These are phyloP conservation scores for Gymnopithys bicolor DNA, from an alignment of 2,797 vertebrate species.

Conservation along the genomic window DNA sequence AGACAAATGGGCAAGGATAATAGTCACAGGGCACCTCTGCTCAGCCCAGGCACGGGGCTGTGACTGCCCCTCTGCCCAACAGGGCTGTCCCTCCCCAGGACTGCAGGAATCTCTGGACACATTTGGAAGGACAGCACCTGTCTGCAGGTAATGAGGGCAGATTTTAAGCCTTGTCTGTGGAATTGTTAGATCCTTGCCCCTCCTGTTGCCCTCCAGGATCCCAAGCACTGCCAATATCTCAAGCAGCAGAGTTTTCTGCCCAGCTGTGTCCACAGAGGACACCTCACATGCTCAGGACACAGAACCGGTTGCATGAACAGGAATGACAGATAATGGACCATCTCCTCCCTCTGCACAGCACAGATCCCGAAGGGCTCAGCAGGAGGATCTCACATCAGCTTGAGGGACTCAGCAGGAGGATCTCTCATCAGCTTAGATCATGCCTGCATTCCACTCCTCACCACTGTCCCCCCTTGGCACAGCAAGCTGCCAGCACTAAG, in stretches of 20 bases:
- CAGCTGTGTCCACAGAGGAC: not conserved
- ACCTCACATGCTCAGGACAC: not conserved
- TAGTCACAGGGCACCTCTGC: not conserved
- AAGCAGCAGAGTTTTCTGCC: not conserved
- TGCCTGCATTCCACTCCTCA: not conserved
- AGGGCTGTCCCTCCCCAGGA: not conserved
- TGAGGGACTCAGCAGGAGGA: not conserved
- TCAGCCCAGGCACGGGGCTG: accelerated
- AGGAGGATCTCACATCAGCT: not conserved
- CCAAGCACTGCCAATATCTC: not conserved
- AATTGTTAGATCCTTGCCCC: not conserved
- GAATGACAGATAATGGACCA: not conserved
- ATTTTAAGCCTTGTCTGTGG: not conserved
- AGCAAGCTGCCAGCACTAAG: not conserved
- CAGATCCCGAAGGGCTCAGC: not conserved
- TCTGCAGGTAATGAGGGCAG: not conserved
- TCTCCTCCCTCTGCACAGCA: not conserved
- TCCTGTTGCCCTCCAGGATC: not conserved
- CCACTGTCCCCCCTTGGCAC: no score
- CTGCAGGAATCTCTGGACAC: not conserved
- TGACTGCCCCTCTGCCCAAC: not conserved
- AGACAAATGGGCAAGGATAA: not conserved
- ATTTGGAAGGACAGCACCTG: accelerated
- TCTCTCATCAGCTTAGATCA: not conserved
- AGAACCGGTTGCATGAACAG: not conserved